Base-by-base conservation (phyloP, 2,888 invertebrate species). In the Lydus trimaculatus region DNA sequence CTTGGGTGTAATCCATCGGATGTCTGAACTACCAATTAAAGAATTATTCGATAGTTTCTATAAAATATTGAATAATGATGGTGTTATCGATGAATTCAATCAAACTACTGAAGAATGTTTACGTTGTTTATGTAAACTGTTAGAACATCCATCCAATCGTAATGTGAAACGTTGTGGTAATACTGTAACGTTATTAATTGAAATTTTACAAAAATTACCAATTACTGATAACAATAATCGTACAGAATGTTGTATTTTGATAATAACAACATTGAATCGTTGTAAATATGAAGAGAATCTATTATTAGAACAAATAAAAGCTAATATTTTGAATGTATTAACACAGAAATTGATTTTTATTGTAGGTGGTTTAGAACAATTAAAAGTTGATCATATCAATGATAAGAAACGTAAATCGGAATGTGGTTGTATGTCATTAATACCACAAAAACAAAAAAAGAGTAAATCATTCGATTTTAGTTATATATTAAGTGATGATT, bases 11-110 rank as follows among this genome's bases (percentile, higher is more conserved):
- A 78, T 78, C 58, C 77, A 77, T 36, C 69, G 81, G 20, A 78
- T 79, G 64, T 83, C 84, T 0, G 85, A 85, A 70, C 67, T 85
- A 62, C 85, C 84, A 0, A 74, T 84, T 15, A 76, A 75, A 8
- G 80, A 81, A 60, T 82, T 84, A 13, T 82, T 78, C 65, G 73
- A 78, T 36, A 79, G 76, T 62, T 78, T 84, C 59, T 75, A 82
- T 7, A 78, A 78, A 60, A 72, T 80, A 31, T 73, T 82, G 31
- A 73, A 77, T 36, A 72, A 78, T 17, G 72, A 78, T 60, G 71
- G 77, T 8, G 23, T 72, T 75, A 52, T 67, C 61, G 23, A 23
- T 78, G 80, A 77, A 66, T 75, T 79, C 60, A 73, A 73, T 56
- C 69, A 2, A 74, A 78, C 36, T 78, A 71, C 17, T 63, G 73